A percentile compares a stretch with the other conserved stretches of the same genome.
Evolutionary conservation across 2,888 invertebrate species (phyloP).

Genomic region (Macrosiphum euphorbiae): DNA sequence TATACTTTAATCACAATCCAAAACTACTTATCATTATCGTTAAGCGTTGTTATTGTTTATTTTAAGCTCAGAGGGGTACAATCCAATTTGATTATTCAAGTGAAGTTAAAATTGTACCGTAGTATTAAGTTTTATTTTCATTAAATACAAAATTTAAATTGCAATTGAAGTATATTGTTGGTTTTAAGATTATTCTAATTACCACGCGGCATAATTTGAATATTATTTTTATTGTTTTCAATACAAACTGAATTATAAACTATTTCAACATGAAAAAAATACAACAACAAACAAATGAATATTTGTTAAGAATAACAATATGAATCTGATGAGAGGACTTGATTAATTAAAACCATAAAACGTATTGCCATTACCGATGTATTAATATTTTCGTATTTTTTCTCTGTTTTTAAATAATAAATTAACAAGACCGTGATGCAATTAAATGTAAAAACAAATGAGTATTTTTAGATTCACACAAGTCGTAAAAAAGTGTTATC

Average conservation of each 20-base stretch:
- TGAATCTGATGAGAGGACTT: neutral
- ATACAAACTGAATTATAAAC: neutral
- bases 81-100: neutral
- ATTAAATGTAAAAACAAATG: neutral
- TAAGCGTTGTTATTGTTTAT: neutral
- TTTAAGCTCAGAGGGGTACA: neutral
- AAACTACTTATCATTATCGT: neutral
- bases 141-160: neutral
- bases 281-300: neutral
- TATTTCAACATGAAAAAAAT: neutral
- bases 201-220: neutral
- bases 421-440: neutral
- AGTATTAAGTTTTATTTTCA: neutral
- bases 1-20: neutral
- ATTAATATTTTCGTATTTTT: neutral
- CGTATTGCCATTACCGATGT: neutral
- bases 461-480: neutral
- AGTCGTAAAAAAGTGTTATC: neutral
- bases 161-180: neutral
- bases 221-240: neutral
- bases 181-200: neutral
- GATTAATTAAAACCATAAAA: conserved; percentile 21
- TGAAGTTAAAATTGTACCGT: neutral
- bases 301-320: conserved; percentile 11
- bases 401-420: neutral